phyloP scores from a whole-genome alignment of 2,888 invertebrate species.

The Clivina fossor region DNA sequence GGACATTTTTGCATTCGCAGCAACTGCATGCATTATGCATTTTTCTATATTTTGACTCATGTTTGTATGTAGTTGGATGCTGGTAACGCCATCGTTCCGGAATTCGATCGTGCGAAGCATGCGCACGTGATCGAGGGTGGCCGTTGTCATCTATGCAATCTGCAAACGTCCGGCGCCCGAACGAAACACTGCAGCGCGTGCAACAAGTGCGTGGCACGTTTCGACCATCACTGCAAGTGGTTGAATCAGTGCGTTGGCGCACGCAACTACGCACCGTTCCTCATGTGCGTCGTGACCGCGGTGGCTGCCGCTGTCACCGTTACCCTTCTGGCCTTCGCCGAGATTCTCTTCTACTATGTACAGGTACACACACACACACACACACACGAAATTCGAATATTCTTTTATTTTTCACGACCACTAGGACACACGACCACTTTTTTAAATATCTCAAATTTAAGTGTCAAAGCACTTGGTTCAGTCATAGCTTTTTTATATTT shows the following conservation, averaged over 20 bases:
- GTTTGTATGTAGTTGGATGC: too few species aligned
- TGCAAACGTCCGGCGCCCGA: slow-evolving; percentile 65
- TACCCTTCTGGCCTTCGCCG: slow-evolving; percentile 68
- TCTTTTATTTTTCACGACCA: too few species aligned
- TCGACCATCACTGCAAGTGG: slow-evolving; percentile 99
- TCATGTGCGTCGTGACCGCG: slow-evolving; percentile 78
- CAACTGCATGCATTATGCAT: too few species aligned
- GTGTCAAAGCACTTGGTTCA: too few species aligned
- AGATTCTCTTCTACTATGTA: slow-evolving; percentile 66
- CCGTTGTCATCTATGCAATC: slow-evolving; percentile 89
- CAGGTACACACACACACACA: too few species aligned
- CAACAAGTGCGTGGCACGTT: slow-evolving; percentile 93
- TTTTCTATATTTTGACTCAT: too few species aligned
- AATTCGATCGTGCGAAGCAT: slow-evolving; percentile 85
- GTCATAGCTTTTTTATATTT: too few species aligned
- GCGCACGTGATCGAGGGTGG: slow-evolving; percentile 95
- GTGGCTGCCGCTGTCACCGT: slow-evolving; percentile 72
- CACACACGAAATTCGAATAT: too few species aligned
- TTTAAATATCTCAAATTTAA: too few species aligned
- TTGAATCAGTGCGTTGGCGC: slow-evolving; percentile 95
- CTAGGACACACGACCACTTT: too few species aligned
- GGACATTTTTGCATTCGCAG: too few species aligned
- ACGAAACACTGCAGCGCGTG: slow-evolving; percentile 96
- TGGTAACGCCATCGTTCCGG: slow-evolving; percentile 72
- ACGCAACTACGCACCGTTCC: slow-evolving; percentile 83